These are phyloP conservation scores for Lacerta bilineata DNA, from an alignment of 2,797 vertebrate species.

Conservation along the genomic window DNA sequence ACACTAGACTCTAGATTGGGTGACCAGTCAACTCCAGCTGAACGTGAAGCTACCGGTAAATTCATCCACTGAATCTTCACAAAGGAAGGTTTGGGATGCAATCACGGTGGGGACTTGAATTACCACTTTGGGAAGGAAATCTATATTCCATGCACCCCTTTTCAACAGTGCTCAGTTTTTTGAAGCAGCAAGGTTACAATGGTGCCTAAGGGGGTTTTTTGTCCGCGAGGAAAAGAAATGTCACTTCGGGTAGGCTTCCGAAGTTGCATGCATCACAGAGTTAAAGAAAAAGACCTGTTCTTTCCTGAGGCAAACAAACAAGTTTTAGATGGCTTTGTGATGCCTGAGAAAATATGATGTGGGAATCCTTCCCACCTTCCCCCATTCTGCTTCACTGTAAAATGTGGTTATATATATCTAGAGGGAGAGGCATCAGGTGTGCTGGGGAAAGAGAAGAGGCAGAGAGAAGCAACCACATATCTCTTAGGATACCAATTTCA, in stretches of 20 bases:
- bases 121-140: conserved; percentile 3
- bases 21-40: not conserved
- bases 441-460: too few species aligned
- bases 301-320: conserved; percentile 47
- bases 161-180: not conserved
- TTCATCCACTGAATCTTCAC: not conserved
- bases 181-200: conserved; percentile 41
- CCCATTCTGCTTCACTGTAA: not conserved
- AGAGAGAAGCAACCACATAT: not conserved
- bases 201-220: conserved; percentile 43
- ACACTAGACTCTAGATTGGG: not conserved
- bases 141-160: not conserved
- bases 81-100: not conserved
- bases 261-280: conserved; percentile 33
- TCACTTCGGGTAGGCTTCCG: conserved; percentile 55
- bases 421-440: too few species aligned
- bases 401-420: not conserved
- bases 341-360: not conserved
- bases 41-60: not conserved
- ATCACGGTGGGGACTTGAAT: too few species aligned
- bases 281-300: conserved; percentile 53
- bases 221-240: conserved; percentile 48
- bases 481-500: not conserved
- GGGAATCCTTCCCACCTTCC: not conserved
- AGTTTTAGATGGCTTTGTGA: conserved; percentile 18